Conservation (phyloP, 1,140 invertebrate genomes). For the Drosophila littoralis region DNA sequence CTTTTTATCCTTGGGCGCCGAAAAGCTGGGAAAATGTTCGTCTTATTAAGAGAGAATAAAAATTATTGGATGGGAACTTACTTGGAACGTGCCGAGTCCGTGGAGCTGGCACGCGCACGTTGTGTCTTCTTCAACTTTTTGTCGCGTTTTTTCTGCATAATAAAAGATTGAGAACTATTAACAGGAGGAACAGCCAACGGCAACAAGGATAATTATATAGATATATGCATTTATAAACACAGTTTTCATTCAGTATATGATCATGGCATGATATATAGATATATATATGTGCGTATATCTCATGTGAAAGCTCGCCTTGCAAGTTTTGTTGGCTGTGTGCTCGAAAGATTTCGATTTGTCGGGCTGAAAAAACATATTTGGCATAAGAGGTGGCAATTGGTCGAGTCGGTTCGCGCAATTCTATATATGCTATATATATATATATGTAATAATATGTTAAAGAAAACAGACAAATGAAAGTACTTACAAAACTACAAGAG, state of each 20-base stretch:
- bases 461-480: conserved; percentile 83
- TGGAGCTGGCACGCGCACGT: conserved; percentile 62
- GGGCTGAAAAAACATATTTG: conserved; percentile 31
- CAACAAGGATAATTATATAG: conserved; percentile 25
- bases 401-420: conserved; percentile 23
- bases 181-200: conserved; percentile 12
- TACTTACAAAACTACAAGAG: conserved; percentile 85
- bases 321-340: no score
- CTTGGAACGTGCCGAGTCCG: conserved; percentile 72
- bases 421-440: conserved; percentile 32
- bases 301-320: conserved; percentile 45
- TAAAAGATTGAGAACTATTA: conserved; percentile 55
- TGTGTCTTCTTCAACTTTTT: conserved; percentile 80
- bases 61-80: conserved; percentile 44
- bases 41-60: not conserved
- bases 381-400: conserved; percentile 23
- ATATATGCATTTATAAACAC: conserved; percentile 29
- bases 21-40: conserved; percentile 33
- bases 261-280: conserved; percentile 49
- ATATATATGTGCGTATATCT: conserved; percentile 25
- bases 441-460: conserved; percentile 65
- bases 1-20: conserved; percentile 56
- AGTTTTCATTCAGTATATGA: conserved; percentile 55
- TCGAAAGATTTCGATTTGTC: not conserved
- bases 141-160: conserved; percentile 82